Conservation (phyloP, 2,113 vertebrate genomes). For the Donacobius atricapilla region DNA sequence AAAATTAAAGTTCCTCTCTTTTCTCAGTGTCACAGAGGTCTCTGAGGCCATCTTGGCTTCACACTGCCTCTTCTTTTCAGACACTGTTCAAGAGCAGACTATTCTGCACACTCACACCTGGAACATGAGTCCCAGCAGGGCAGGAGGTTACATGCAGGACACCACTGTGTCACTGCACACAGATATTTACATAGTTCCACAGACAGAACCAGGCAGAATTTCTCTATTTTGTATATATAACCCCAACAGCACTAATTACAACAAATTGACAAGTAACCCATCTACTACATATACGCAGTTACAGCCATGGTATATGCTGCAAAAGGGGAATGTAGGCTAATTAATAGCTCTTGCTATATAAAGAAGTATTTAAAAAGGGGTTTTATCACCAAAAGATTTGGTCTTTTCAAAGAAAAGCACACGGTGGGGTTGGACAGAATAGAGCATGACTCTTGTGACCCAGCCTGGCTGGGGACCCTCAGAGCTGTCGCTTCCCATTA, state of each 20-base stretch:
- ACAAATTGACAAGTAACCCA: background rate
- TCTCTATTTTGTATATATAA: background rate
- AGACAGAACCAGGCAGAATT: background rate
- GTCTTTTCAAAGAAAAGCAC: background rate
- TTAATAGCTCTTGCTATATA: background rate
- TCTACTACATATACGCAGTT: background rate
- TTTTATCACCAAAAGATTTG: background rate
- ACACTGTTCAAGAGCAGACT: background rate
- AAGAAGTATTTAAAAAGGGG: background rate
- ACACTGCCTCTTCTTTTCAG: background rate
- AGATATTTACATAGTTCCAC: background rate
- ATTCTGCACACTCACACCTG: background rate
- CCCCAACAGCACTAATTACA: background rate
- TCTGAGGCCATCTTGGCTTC: background rate
- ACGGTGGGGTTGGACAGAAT: accelerated
- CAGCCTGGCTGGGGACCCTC: background rate
- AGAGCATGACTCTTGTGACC: background rate
- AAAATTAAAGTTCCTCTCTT: background rate
- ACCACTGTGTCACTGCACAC: background rate
- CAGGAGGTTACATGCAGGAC: background rate
- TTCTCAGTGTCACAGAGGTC: background rate
- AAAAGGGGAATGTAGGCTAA: background rate
- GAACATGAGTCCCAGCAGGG: background rate
- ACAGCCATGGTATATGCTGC: background rate
- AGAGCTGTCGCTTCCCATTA: background rate